Base-by-base conservation (phyloP, 2,113 vertebrate genomes). In the Dasyurus viverrinus region DNA sequence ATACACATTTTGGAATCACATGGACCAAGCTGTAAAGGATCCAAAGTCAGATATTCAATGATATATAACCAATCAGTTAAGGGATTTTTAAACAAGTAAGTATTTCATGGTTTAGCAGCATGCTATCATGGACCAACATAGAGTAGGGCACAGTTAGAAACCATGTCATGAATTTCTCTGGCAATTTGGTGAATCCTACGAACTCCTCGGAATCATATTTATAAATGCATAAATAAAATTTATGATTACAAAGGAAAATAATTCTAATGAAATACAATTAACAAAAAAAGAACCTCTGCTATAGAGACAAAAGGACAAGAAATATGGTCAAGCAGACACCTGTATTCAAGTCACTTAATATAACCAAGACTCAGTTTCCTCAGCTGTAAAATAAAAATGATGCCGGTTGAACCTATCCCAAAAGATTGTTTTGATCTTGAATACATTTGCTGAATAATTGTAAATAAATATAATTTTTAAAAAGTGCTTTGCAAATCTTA, bases 1-100 rank as follows among this genome's bases (percentile, higher is more conserved):
- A 23, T 27, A 76, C 27, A n/a, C 76, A n/a, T 96, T 96, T 50
- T 94, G 50, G 26, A 94, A 96, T 24, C 30, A 94, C 11, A 89
- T 68, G n/a, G 68, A 84, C 68, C 68, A 84, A 84, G 2, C n/a
- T 68, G 19, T 42, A 84, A 42, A 42, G 68, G 19, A 90, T 50
- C 47, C 47, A 90, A 7, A 12, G 93, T 46, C 2, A 92, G 2
- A 22, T 92, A 52, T 84, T 42, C 36, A 89, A 36, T 84, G n/a
- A 94, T 90, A 6, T 26, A 76, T 23, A 54, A 12, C 53, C 96
- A 89, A 89, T 36, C 5, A 93, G 68, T 84, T 84, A 84, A n/a
- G 14, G 36, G 50, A 52, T 52, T n/a, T 76, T 76, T 76, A n/a
- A n/a, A 76, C 14, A 76, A 76, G 14, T n/a, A n/a, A 30, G 60